Percentiles rank a stretch among this genome's conserved stretches.
phyloP scores from a whole-genome alignment of 2,113 vertebrate genomes.

The Antechinus stuartii region DNA sequence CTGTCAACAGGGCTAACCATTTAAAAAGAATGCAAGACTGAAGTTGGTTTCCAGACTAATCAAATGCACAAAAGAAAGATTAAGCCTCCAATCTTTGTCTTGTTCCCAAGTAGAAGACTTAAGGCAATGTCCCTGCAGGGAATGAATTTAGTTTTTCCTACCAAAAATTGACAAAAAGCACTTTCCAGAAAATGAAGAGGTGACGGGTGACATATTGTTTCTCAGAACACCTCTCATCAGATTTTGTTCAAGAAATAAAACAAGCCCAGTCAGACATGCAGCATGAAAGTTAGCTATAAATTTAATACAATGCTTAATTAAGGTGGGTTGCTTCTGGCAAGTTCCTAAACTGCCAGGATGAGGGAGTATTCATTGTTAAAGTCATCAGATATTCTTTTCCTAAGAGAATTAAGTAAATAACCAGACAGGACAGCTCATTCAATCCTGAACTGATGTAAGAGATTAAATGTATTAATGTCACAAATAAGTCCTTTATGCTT shows the following conservation, averaged over 20 bases:
- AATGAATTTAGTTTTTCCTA: background rate
- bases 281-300: conserved; percentile 5
- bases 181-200: conserved; percentile 36
- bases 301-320: background rate
- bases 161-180: background rate
- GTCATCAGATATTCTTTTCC: background rate
- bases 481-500: background rate
- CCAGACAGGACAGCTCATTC: background rate
- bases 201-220: background rate
- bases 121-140: background rate
- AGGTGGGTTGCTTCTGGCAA: conserved; percentile 38
- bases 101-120: background rate
- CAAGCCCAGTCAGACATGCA: background rate
- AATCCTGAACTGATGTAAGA: rapidly evolving
- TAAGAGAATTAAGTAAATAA: background rate
- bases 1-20: background rate
- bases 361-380: background rate
- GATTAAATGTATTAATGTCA: background rate
- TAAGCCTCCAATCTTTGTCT: background rate
- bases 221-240: background rate
- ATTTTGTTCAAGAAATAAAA: conserved; percentile 35
- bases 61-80: background rate
- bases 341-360: background rate
- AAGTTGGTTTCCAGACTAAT: background rate
- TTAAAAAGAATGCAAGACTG: background rate